Conservation (phyloP, 1,140 invertebrate genomes). For the Lepidotrigona ventralis region DNA sequence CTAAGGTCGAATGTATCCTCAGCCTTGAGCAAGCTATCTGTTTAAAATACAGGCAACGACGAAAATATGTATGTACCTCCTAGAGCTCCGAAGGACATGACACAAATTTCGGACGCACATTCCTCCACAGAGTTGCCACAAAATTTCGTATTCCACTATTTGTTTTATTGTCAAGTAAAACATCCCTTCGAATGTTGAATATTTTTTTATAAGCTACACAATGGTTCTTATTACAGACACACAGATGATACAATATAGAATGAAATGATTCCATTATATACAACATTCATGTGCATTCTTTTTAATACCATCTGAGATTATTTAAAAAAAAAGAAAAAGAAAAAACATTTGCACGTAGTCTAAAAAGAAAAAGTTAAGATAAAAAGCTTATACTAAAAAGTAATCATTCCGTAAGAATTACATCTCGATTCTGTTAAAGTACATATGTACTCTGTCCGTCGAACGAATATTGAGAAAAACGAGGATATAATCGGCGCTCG, state of each 20-base stretch:
- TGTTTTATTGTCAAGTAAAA: neutral
- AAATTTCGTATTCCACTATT: neutral
- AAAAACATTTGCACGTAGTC: neutral
- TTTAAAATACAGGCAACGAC: neutral
- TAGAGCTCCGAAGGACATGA: neutral
- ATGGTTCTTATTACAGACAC: neutral
- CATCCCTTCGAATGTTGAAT: neutral
- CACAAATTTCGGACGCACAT: neutral
- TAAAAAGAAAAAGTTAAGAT: neutral
- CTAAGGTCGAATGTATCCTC: neutral
- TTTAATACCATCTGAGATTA: neutral
- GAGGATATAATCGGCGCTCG: neutral
- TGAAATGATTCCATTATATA: neutral
- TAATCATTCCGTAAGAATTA: neutral
- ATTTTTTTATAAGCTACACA: neutral
- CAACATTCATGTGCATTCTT: neutral
- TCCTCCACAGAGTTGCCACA: neutral
- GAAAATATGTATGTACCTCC: neutral
- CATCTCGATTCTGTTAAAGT: neutral
- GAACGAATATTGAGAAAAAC: neutral
- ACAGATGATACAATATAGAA: neutral
- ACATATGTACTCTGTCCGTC: neutral
- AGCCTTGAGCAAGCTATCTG: conserved; percentile 4
- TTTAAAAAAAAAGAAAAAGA: neutral
- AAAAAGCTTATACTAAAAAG: neutral